phyloP scores from a whole-genome alignment of 2,113 vertebrate species.

The Dromiciops gliroides region DNA sequence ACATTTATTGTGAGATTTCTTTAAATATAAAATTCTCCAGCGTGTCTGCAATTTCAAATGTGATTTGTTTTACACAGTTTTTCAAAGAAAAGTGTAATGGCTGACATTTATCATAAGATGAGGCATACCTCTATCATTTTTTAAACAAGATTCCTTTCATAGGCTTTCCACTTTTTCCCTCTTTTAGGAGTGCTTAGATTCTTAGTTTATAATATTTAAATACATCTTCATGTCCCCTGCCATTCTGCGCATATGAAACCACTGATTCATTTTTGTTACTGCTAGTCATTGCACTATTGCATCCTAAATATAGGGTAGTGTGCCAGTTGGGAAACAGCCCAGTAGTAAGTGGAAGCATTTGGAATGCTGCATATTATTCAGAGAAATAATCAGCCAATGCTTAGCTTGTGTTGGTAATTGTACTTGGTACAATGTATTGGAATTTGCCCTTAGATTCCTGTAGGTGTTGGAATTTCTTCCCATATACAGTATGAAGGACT shows the following conservation, averaged over 20 bases:
- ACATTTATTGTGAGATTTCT: not conserved
- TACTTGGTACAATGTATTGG: not conserved
- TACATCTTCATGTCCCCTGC: not conserved
- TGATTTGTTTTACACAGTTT: not conserved
- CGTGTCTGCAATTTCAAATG: not conserved
- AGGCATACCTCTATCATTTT: not conserved
- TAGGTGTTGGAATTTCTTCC: conserved; percentile 47
- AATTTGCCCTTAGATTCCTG: conserved; percentile 56
- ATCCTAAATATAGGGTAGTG: conserved; percentile 72
- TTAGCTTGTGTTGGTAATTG: conserved; percentile 41
- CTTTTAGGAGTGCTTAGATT: not conserved
- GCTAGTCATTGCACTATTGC: conserved; percentile 56
- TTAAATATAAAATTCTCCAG: not conserved
- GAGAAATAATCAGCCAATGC: conserved; percentile 69
- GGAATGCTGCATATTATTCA: conserved; percentile 69
- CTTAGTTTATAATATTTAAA: conserved; percentile 10
- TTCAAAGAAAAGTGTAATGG: not conserved
- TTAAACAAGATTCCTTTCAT: not conserved
- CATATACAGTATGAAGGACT: not conserved
- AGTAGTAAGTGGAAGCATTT: conserved; percentile 70
- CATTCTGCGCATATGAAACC: conserved; percentile 22
- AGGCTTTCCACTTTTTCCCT: not conserved
- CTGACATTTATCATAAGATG: not conserved
- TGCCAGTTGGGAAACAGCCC: conserved; percentile 71
- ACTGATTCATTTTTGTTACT: conserved; percentile 66